Conservation (phyloP, 2,113 vertebrate species). For the Phaethornis superciliosus region DNA sequence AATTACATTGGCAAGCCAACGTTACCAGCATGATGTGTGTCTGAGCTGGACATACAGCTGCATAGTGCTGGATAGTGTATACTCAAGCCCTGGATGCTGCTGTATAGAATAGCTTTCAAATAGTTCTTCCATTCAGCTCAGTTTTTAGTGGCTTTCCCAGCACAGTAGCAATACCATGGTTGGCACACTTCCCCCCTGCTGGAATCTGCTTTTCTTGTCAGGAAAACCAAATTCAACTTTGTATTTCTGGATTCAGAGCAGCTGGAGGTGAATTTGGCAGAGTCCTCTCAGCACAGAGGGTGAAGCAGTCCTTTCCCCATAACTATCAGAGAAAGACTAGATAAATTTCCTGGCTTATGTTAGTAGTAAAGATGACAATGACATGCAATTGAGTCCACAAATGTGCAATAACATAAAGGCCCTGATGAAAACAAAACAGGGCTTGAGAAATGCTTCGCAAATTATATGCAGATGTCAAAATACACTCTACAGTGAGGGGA, state of each 20-base stretch:
- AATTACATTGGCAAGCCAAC: background rate
- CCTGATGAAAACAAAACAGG: background rate
- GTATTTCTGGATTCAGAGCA: constrained; percentile 14
- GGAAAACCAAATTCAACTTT: constrained; percentile 37
- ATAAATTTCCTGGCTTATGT: background rate
- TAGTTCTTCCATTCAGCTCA: background rate
- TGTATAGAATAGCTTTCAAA: constrained; percentile 28
- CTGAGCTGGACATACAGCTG: background rate
- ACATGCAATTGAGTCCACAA: background rate
- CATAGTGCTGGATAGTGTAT: background rate
- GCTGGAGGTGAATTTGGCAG: constrained; percentile 44
- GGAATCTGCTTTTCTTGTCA: constrained; percentile 60
- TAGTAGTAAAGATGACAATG: background rate
- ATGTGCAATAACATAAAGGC: background rate
- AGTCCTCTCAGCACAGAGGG: background rate
- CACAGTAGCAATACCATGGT: constrained; percentile 43
- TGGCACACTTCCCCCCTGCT: constrained; percentile 40
- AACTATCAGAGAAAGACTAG: background rate
- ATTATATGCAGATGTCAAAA: constrained; percentile 35
- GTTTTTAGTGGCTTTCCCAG: constrained; percentile 59
- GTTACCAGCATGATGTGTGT: background rate
- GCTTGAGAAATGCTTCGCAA: background rate
- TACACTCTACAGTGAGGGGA: background rate
- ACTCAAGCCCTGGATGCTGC: background rate
- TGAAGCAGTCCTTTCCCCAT: background rate